phyloP scores from a whole-genome alignment of 1,140 invertebrate genomes.

The Probaryconus sp. region DNA sequence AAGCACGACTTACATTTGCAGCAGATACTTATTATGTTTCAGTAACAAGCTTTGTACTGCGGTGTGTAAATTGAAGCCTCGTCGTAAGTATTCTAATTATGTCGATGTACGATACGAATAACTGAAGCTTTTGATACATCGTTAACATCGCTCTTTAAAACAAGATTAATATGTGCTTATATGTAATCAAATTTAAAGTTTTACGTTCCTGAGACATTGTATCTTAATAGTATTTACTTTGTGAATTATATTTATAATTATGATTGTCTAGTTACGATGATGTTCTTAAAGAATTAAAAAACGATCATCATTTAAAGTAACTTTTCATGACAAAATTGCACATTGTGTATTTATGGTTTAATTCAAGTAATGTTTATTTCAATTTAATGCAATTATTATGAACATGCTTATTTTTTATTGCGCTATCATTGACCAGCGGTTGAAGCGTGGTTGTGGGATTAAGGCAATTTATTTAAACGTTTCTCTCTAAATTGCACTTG shows the following conservation, averaged over 20 bases:
- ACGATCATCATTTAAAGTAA: no score
- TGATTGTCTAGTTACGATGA: no score
- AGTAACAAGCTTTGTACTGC: slow-evolving; percentile 39
- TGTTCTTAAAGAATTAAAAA: no score
- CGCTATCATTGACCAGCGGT: slow-evolving; percentile 16
- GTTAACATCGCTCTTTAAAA: slow-evolving; percentile 34
- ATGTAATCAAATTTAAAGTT: slow-evolving; percentile 59
- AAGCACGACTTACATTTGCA: slow-evolving; percentile 40
- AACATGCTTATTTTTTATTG: no score
- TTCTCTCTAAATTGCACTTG: slow-evolving; percentile 60
- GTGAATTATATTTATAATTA: slow-evolving; percentile 44
- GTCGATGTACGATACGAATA: slow-evolving; percentile 51
- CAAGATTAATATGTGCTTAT: slow-evolving; percentile 53
- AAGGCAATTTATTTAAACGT: slow-evolving; percentile 71
- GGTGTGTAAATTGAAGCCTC: slow-evolving; percentile 42
- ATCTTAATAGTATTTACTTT: slow-evolving; percentile 52
- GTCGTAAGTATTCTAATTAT: slow-evolving; percentile 60
- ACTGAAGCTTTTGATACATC: slow-evolving; percentile 52
- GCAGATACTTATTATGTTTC: slow-evolving; percentile 41
- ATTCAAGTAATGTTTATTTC: no score
- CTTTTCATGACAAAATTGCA: no score
- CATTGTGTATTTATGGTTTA: no score
- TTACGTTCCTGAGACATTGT: slow-evolving; percentile 28
- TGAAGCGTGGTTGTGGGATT: slow-evolving; percentile 22
- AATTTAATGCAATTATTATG: no score